phyloP scores from a whole-genome alignment of 2,113 vertebrate genomes.

The Cepphus grylle region DNA sequence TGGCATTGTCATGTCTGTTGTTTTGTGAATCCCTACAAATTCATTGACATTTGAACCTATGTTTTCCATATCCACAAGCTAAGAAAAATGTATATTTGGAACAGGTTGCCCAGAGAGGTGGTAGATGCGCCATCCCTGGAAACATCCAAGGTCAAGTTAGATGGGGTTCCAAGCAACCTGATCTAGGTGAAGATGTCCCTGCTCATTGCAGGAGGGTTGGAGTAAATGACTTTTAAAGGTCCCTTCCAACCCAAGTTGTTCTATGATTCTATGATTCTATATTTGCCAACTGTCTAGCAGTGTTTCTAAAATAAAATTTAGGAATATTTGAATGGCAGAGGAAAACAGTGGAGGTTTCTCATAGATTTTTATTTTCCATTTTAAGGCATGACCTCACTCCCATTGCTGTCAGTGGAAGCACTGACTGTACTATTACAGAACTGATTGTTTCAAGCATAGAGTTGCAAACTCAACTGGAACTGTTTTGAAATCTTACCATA shows the following conservation, averaged over 20 bases:
- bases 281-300: neutral
- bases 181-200: neutral
- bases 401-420: neutral
- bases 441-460: neutral
- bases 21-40: neutral
- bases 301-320: neutral
- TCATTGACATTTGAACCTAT: neutral
- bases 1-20: neutral
- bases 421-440: neutral
- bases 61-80: neutral
- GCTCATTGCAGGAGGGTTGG: neutral
- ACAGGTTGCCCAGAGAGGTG: neutral
- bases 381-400: neutral
- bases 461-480: neutral
- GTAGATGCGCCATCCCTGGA: neutral
- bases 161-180: neutral
- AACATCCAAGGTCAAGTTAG: neutral
- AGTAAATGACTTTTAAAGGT: neutral
- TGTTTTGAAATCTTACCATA: neutral
- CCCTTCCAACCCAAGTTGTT: neutral
- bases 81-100: neutral
- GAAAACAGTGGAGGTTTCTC: neutral
- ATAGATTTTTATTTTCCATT: neutral
- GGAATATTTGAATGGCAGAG: neutral
- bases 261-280: neutral